Conservation (phyloP, 2,797 vertebrate species). For the Sebastes itinus region DNA sequence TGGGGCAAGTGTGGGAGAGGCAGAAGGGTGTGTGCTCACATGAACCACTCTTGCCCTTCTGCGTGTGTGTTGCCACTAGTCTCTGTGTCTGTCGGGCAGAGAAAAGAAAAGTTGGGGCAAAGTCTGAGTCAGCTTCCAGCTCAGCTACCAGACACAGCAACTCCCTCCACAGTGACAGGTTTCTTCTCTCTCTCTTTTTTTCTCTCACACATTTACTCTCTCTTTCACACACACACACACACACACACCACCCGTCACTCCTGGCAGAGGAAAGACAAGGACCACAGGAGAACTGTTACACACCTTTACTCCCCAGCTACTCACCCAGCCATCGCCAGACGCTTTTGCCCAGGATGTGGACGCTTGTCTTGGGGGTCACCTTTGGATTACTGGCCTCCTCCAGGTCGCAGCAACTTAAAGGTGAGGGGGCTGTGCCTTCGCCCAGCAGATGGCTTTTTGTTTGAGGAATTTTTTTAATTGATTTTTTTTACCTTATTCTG, state of each 20-base stretch:
- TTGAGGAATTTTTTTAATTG: constrained; percentile 4
- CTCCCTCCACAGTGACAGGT: constrained; percentile 52
- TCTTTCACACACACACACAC: background rate
- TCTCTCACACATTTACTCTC: constrained; percentile 28
- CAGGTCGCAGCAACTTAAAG: constrained; percentile 60
- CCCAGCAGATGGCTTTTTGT: constrained; percentile 46
- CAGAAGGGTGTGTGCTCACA: constrained; percentile 82
- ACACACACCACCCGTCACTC: constrained; percentile 57
- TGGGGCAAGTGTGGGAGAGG: constrained; percentile 75
- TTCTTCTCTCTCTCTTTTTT: constrained; percentile 6
- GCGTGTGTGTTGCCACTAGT: constrained; percentile 65
- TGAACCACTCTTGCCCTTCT: constrained; percentile 76
- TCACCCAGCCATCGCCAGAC: constrained; percentile 54
- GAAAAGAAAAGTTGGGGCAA: constrained; percentile 77
- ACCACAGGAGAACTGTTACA: constrained; percentile 67
- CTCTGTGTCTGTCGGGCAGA: constrained; percentile 58
- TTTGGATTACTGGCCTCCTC: constrained; percentile 80
- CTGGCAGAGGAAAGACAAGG: constrained; percentile 71
- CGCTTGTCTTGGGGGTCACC: constrained; percentile 73
- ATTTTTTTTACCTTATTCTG: background rate
- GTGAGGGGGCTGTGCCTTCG: constrained; percentile 69
- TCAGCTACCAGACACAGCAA: constrained; percentile 59
- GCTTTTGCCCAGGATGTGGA: constrained; percentile 76
- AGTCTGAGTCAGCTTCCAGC: constrained; percentile 68
- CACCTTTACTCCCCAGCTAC: constrained; percentile 62